A percentile compares a stretch with the other conserved stretches of the same genome.
phyloP scores from a whole-genome alignment of 2,797 vertebrate genomes.

The Enteromius unitaeniatus region DNA sequence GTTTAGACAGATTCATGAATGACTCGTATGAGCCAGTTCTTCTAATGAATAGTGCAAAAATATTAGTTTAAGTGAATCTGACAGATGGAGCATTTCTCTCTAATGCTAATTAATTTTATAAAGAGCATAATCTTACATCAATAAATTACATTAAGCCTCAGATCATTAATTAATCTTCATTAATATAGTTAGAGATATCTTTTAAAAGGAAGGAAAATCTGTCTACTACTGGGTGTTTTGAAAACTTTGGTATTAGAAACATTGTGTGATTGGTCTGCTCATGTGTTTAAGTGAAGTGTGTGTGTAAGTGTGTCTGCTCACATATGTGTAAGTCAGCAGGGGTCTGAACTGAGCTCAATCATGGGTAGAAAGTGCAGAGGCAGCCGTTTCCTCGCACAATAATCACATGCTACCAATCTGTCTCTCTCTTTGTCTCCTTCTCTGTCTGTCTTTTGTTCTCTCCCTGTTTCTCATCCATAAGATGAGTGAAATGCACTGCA shows the following conservation, averaged over 20 bases:
- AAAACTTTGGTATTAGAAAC: background rate
- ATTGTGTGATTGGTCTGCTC: background rate
- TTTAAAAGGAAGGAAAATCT: background rate
- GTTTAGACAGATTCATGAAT: background rate
- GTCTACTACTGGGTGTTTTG: background rate
- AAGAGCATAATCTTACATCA: background rate
- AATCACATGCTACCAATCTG: slow-evolving; percentile 41
- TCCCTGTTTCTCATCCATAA: slow-evolving; percentile 17
- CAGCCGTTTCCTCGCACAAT: slow-evolving; percentile 43
- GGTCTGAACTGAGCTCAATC: slow-evolving; percentile 33
- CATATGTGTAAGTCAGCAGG: slow-evolving; percentile 41
- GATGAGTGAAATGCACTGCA: background rate
- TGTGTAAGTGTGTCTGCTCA: slow-evolving; percentile 11
- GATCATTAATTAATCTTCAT: background rate
- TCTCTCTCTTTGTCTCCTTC: slow-evolving; percentile 7
- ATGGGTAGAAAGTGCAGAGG: slow-evolving; percentile 51
- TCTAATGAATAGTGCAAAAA: background rate
- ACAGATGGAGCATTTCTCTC: background rate
- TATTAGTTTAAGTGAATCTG: background rate
- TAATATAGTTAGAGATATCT: background rate
- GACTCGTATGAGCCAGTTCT: background rate
- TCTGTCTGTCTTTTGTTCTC: slow-evolving; percentile 29
- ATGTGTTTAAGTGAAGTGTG: slow-evolving; percentile 1
- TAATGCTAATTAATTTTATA: background rate
- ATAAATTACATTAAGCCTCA: background rate